Conservation (phyloP, 2,888 invertebrate species). For the Embidobia sp. region DNA sequence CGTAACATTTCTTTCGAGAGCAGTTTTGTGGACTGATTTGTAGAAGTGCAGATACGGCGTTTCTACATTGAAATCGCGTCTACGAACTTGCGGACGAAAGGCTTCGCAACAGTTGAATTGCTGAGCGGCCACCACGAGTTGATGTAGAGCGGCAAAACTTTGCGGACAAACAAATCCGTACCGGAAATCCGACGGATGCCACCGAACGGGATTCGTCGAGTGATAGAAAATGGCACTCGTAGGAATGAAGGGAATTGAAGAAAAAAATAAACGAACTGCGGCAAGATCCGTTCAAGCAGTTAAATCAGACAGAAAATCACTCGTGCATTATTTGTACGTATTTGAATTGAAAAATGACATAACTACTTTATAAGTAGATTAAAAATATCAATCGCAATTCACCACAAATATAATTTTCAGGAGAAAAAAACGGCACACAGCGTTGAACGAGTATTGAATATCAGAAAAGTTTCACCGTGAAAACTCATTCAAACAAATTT, state of each 20-base stretch:
- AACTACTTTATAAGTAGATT: slow-evolving; percentile 50
- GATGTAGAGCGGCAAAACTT: slow-evolving; percentile 79
- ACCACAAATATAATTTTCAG: slow-evolving; percentile 25
- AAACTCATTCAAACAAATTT: slow-evolving; percentile 24
- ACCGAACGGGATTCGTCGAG: slow-evolving; percentile 68
- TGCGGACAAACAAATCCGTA: slow-evolving; percentile 80
- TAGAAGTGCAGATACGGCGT: slow-evolving; percentile 71
- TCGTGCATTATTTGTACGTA: slow-evolving; percentile 58
- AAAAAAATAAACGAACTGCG: slow-evolving; percentile 33
- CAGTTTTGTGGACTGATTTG: slow-evolving; percentile 66
- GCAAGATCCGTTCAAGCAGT: slow-evolving; percentile 59
- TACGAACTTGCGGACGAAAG: slow-evolving; percentile 76
- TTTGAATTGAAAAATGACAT: slow-evolving; percentile 50
- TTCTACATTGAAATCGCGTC: slow-evolving; percentile 70
- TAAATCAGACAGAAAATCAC: slow-evolving; percentile 62
- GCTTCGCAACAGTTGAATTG: slow-evolving; percentile 78
- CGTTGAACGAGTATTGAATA: slow-evolving; percentile 15
- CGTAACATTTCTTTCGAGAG: slow-evolving; percentile 68
- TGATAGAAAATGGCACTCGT: slow-evolving; percentile 67
- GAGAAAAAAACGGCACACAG: neutral
- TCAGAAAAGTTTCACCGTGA: slow-evolving; percentile 14
- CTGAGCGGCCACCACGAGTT: slow-evolving; percentile 72
- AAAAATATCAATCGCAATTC: slow-evolving; percentile 44
- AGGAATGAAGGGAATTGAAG: slow-evolving; percentile 53
- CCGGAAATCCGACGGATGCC: slow-evolving; percentile 75